Base-by-base conservation (phyloP, 2,888 invertebrate genomes). In the Phytoseiulus persimilis region DNA sequence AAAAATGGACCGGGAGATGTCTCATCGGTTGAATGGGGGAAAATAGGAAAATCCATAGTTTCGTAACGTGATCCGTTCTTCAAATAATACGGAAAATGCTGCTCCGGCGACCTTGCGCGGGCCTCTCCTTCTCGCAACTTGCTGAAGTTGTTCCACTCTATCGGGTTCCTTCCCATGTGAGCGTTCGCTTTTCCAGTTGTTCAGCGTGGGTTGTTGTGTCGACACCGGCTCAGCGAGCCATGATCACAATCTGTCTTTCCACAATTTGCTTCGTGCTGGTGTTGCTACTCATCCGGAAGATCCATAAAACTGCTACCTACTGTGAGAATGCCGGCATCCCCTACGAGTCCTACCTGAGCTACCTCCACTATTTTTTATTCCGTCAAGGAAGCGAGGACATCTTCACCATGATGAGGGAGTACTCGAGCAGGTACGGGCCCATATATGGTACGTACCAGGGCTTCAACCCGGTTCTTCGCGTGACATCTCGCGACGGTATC, bases 381-480 rank as follows among this genome's bases (percentile, higher is more conserved):
- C 33, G 87, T 6, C n/a, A n/a, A 6, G 33, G 87, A 3, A 32
- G 45, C 14, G 87, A 32, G 18, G 87, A 39, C 45, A 45, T 87
- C 33, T 87, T 39, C 87, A 45, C 32, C 31, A n/a, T 33, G n/a
- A 31, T 87, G 3, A 6, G 39, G 6, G 32, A 87, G 23, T 87
- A 87, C 45, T 32, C 28, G n/a, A 32, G 33, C n/a, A 33, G 31
- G 6, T 87, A 87, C 33, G 87, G 87, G 23, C 32, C 33, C 6
- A 9, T 87, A 32, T 87, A 87, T 33, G 87, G 87, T 39, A 87
- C 87, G 87, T 87, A 87, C 31, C 9, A 11, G 18, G 33, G 87
- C 18, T n/a, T 87, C 28, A 32, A n/a, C n/a, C 87, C 87, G 14
- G 39, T 87, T n/a, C 87, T 87, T 6, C 32, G 87, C 11, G 32